phyloP scores from a whole-genome alignment of 2,113 vertebrate genomes.

The Cebus imitator region DNA sequence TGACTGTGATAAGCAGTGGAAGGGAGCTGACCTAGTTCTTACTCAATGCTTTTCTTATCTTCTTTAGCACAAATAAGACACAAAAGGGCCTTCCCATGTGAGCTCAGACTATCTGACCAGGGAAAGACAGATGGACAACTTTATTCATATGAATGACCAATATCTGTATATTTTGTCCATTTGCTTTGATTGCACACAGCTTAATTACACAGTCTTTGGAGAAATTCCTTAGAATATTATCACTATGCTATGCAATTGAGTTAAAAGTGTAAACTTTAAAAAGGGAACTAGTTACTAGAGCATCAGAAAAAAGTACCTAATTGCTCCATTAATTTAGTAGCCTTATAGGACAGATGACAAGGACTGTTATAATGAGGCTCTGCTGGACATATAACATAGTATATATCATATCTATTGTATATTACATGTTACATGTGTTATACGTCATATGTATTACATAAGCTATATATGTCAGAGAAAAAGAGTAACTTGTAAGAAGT shows the following conservation, averaged over 20 bases:
- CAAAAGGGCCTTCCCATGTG: constrained; percentile 1
- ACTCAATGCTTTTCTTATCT: constrained; percentile 32
- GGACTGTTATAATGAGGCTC: not conserved
- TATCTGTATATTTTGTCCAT: not conserved
- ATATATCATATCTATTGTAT: not conserved
- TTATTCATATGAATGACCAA: not conserved
- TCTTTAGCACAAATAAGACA: constrained; percentile 2
- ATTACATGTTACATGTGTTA: not conserved
- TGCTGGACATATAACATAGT: not conserved
- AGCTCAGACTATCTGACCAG: not conserved
- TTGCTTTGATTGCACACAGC: not conserved
- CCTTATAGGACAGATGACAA: not conserved
- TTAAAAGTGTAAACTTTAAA: not conserved
- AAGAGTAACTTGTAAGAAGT: not conserved
- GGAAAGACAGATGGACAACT: not conserved
- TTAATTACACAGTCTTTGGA: not conserved
- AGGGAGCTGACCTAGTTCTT: constrained; percentile 58
- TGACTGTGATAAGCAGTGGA: constrained; percentile 28
- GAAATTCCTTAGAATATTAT: not conserved
- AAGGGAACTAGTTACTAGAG: not conserved
- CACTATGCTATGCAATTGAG: not conserved
- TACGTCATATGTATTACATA: not conserved
- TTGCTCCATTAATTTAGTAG: not conserved
- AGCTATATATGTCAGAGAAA: not conserved
- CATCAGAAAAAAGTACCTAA: constrained; percentile 4